Conservation (phyloP, 2,113 vertebrate genomes). For the Ptyas mucosa region DNA sequence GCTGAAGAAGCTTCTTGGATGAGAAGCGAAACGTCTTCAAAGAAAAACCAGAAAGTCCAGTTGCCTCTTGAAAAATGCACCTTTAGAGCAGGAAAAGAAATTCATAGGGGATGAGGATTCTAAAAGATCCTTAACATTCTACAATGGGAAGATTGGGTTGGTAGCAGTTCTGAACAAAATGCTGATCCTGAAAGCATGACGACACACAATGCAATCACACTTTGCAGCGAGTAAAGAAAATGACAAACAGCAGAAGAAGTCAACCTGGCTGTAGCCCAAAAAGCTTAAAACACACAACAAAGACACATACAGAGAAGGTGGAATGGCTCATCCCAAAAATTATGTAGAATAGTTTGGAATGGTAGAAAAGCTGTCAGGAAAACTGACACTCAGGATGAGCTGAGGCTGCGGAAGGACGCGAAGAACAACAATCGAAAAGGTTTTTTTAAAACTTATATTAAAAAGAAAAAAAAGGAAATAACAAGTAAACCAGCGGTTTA, state of each 20-base stretch:
- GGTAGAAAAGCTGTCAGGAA: no score
- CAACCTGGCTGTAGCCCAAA: neutral
- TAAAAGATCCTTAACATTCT: neutral
- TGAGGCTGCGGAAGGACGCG: neutral
- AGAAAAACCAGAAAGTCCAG: no score
- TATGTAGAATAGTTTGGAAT: no score
- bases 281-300: neutral
- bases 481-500: no score
- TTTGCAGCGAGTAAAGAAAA: neutral
- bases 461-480: no score
- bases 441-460: neutral
- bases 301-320: neutral
- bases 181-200: neutral
- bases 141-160: neutral
- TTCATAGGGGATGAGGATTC: neutral
- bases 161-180: neutral
- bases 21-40: no score
- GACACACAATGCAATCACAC: neutral
- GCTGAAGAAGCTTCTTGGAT: no score
- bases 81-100: neutral
- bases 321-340: no score
- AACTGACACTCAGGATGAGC: neutral
- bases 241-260: neutral
- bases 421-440: neutral
- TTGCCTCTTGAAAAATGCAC: no score